Evolutionary conservation across 2,797 vertebrate genomes (phyloP).

Genomic region (Argyrosomus regius): DNA sequence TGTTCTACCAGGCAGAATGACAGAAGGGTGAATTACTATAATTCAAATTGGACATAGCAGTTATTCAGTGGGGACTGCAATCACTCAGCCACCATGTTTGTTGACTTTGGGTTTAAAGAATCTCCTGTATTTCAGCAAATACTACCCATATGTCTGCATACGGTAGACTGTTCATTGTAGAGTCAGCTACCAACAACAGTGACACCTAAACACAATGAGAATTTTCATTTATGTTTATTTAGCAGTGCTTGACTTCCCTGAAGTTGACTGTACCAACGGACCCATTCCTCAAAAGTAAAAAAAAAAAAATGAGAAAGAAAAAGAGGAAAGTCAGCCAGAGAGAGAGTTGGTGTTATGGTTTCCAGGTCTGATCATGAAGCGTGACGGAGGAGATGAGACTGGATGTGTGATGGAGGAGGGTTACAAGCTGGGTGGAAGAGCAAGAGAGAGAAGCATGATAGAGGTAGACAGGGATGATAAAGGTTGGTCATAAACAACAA

Average conservation of each 20-base stretch:
- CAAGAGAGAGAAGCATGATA: slow-evolving; percentile 16
- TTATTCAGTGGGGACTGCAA: background rate
- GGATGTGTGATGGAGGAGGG: slow-evolving; percentile 21
- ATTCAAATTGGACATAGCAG: background rate
- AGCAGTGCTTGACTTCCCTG: background rate
- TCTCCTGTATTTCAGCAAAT: background rate
- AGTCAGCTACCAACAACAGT: slow-evolving; percentile 5
- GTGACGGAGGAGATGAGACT: slow-evolving; percentile 45
- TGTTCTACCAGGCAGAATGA: background rate
- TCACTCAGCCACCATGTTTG: background rate
- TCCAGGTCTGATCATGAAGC: slow-evolving; percentile 43
- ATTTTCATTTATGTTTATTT: slow-evolving; percentile 4
- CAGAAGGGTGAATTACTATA: background rate
- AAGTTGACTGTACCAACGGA: background rate
- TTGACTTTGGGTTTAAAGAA: background rate
- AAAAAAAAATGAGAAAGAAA: background rate
- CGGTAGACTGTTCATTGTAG: background rate
- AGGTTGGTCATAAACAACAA: slow-evolving; percentile 64
- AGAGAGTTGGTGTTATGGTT: slow-evolving; percentile 39
- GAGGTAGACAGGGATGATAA: slow-evolving; percentile 56
- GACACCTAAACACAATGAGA: background rate
- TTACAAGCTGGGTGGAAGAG: slow-evolving; percentile 5
- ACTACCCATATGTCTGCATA: background rate
- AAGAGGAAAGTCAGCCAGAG: background rate
- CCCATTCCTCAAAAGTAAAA: background rate